A percentile compares a stretch with the other conserved stretches of the same genome.
Evolutionary conservation across 2,888 invertebrate species (phyloP).

Genomic region (Dryococelus australis): DNA sequence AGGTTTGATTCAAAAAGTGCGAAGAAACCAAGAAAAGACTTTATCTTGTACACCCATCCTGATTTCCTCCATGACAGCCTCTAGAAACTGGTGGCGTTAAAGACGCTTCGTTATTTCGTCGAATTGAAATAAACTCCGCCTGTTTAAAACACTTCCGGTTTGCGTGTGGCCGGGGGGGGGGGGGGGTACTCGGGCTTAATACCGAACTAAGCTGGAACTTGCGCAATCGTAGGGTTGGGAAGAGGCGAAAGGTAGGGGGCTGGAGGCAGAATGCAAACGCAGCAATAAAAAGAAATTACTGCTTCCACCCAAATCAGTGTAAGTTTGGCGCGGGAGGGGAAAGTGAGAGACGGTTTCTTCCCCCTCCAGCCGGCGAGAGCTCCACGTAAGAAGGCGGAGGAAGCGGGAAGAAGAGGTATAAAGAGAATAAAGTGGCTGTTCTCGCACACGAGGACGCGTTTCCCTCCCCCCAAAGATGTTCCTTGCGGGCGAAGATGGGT

Average conservation of each 20-base stretch:
- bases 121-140: no score
- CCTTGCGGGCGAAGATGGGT: no score
- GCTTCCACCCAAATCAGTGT: neutral
- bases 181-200: neutral
- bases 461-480: no score
- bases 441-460: neutral
- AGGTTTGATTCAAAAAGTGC: no score
- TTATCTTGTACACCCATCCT: no score
- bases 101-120: no score
- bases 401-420: neutral
- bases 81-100: no score
- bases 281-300: neutral
- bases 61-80: no score
- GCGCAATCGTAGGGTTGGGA: neutral
- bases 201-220: neutral
- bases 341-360: neutral
- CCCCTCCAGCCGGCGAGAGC: neutral
- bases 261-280: neutral
- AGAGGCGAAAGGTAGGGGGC: neutral
- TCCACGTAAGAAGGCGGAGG: neutral
- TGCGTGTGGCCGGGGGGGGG: no score
- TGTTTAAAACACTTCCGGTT: no score
- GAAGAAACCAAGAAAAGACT: no score
- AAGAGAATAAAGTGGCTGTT: neutral
- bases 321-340: neutral